A percentile compares a stretch with the other conserved stretches of the same genome.
These are phyloP conservation scores for Nasonia giraulti DNA, from an alignment of 1,140 invertebrate genomes.

Conservation along the genomic window DNA sequence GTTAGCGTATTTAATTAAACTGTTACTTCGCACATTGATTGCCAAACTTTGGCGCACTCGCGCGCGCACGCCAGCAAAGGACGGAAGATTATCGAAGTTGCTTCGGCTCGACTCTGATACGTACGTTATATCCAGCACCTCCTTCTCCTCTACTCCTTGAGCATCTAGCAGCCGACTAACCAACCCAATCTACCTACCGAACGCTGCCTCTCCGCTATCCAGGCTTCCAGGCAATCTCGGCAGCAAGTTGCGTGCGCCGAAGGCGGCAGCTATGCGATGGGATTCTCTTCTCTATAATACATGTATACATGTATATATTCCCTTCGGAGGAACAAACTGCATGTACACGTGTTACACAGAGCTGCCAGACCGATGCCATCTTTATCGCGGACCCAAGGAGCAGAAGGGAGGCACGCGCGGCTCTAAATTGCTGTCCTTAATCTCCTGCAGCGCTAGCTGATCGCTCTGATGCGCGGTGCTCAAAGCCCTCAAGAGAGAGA, in stretches of 20 bases:
- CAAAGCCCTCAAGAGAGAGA: conserved; percentile 8
- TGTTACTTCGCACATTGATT: conserved; percentile 68
- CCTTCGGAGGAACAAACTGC: conserved; percentile 13
- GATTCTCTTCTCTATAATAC: background rate
- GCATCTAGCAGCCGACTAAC: conserved; percentile 57
- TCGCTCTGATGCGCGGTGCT: background rate
- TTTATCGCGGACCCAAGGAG: background rate
- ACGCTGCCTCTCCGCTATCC: conserved; percentile 10
- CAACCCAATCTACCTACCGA: conserved; percentile 56
- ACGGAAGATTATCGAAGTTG: conserved; percentile 66
- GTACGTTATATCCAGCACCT: conserved; percentile 10
- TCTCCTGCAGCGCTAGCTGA: background rate
- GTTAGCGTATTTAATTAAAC: conserved; percentile 68
- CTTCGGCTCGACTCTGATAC: conserved; percentile 14
- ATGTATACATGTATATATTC: background rate
- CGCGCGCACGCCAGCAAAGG: too few relatives aligned
- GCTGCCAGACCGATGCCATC: conserved; percentile 13
- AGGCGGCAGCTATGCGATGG: conserved; percentile 18
- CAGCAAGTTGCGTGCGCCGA: conserved; percentile 13
- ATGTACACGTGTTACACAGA: background rate
- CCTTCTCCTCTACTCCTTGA: conserved; percentile 53
- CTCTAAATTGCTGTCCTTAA: conserved; percentile 41
- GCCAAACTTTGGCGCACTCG: conserved; percentile 61
- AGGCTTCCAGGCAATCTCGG: conserved; percentile 43
- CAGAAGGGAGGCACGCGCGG: background rate